Percentiles rank a stretch among this genome's conserved stretches.
These are phyloP conservation scores for Neotragus pygmaeus DNA, from an alignment of 2,113 vertebrate species.

Conservation along the genomic window DNA sequence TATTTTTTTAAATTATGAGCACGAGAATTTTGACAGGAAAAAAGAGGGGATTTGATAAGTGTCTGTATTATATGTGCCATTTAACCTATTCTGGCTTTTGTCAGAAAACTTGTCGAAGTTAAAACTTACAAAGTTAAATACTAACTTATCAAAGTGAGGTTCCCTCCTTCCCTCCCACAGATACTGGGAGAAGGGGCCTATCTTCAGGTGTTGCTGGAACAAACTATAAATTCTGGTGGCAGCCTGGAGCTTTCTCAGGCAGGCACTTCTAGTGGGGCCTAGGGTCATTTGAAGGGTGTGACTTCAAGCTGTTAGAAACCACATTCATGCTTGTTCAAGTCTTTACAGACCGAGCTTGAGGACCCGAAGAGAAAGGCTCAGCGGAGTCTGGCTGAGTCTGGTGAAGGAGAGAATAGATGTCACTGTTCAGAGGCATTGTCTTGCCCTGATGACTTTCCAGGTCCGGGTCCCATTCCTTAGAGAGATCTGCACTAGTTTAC, in stretches of 20 bases:
- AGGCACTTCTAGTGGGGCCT: not conserved
- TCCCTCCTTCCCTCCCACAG: not conserved
- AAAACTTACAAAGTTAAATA: not conserved
- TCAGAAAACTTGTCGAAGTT: not conserved
- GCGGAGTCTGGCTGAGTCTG: not conserved
- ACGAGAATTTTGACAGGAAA: not conserved
- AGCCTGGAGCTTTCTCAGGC: not conserved
- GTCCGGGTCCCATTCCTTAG: not conserved
- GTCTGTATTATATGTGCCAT: not conserved
- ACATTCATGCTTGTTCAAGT: not conserved
- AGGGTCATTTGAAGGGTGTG: not conserved
- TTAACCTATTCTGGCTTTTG: not conserved
- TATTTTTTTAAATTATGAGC: not conserved
- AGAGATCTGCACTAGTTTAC: not conserved
- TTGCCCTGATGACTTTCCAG: not conserved
- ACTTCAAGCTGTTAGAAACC: not conserved
- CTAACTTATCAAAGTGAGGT: not conserved
- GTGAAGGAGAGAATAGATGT: not conserved
- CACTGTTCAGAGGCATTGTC: not conserved
- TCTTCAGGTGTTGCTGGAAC: not conserved
- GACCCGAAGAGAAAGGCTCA: not conserved
- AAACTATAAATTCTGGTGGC: not conserved
- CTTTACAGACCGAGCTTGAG: not conserved
- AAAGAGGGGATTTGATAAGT: not conserved
- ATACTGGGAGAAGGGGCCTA: not conserved